Percentiles rank a stretch among this genome's conserved stretches.
Conservation (phyloP, 2,113 vertebrate species). For the Bagarius yarrelli region DNA sequence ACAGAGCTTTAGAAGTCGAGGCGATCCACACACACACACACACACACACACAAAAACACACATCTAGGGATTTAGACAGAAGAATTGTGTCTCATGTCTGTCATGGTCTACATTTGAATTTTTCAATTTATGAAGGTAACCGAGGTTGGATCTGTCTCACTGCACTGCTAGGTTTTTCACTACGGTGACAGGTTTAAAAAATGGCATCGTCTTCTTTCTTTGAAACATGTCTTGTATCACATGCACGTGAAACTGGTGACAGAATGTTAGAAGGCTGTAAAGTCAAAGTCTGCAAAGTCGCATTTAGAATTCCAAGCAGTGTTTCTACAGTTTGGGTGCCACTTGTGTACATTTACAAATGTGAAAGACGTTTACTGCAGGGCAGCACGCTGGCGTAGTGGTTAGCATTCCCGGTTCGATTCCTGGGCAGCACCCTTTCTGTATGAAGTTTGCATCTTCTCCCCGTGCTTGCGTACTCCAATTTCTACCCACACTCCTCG, state of each 20-base stretch:
- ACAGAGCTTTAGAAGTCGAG: conserved; percentile 30
- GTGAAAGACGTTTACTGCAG: too few relatives aligned
- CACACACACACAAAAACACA: neutral
- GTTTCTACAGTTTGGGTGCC: neutral
- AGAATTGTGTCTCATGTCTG: conserved; percentile 34
- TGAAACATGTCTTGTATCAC: conserved; percentile 22
- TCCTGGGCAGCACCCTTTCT: too few relatives aligned
- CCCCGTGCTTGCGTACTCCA: too few relatives aligned
- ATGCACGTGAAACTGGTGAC: neutral
- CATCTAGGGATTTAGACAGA: conserved; percentile 14
- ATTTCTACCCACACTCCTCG: too few relatives aligned
- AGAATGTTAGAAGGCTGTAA: neutral
- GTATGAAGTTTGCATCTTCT: too few relatives aligned
- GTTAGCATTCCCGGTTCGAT: too few relatives aligned
- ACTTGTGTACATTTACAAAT: neutral
- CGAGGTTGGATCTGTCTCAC: conserved; percentile 28
- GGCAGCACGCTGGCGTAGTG: too few relatives aligned
- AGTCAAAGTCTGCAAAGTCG: neutral
- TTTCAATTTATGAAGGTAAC: conserved; percentile 34
- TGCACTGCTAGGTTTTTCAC: conserved; percentile 18
- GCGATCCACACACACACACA: neutral
- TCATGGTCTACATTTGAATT: conserved; percentile 33
- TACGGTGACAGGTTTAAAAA: conserved; percentile 31
- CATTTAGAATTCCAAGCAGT: neutral
- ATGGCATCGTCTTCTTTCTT: neutral